Evolutionary conservation across 2,797 vertebrate species (phyloP).

Genomic region (Tenualosa thibaudeaui): DNA sequence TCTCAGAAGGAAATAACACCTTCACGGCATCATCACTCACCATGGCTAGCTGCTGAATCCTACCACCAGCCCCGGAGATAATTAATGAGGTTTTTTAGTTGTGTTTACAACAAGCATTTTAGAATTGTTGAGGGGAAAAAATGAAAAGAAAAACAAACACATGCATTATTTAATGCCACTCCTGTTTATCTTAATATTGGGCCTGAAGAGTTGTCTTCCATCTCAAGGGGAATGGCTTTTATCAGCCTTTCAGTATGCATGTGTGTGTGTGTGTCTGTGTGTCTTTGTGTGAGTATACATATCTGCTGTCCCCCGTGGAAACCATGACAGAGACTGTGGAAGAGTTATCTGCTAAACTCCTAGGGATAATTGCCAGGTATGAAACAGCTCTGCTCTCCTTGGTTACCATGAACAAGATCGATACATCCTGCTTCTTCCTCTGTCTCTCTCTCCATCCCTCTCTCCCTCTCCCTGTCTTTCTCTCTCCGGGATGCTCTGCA

Average conservation of each 20-base stretch:
- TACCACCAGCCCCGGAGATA: not conserved
- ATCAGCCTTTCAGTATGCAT: not conserved
- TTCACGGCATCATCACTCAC: not conserved
- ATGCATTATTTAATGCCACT: not conserved
- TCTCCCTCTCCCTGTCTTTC: not conserved
- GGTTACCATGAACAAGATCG: not conserved
- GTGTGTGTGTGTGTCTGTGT: not conserved
- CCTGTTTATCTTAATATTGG: not conserved
- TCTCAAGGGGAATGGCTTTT: constrained; percentile 3
- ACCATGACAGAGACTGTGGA: not conserved
- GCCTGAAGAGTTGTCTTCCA: not conserved
- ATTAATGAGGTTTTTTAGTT: not conserved
- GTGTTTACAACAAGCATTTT: not conserved
- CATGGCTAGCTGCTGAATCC: not conserved
- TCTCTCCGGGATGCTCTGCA: not conserved
- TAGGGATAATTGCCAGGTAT: not conserved
- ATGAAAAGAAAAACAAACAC: not conserved
- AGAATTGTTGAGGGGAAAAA: not conserved
- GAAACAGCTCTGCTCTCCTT: not conserved
- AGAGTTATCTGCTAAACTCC: not conserved
- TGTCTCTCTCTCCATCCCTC: not conserved
- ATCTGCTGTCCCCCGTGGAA: not conserved
- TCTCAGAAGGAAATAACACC: not conserved
- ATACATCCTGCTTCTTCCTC: not conserved
- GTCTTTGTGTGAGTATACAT: not conserved